Conservation (phyloP, 1,140 invertebrate genomes). For the Philopotamus ludificatus region DNA sequence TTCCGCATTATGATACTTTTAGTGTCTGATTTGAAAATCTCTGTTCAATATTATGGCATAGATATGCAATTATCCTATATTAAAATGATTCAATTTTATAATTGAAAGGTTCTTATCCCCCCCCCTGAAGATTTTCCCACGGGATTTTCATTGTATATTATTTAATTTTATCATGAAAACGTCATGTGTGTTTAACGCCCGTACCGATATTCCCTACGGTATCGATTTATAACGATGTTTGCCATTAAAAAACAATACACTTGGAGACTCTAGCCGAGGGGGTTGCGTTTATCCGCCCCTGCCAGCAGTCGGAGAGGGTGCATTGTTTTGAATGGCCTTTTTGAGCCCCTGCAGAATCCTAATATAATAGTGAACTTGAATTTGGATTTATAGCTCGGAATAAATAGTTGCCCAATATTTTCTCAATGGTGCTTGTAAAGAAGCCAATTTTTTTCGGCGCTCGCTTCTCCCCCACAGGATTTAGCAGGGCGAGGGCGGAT, state of each 20-base stretch:
- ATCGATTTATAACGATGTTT: conserved; percentile 26
- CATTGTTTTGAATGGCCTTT: conserved; percentile 19
- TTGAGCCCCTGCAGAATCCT: conserved; percentile 22
- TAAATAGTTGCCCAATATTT: conserved; percentile 42
- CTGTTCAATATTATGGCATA: no score
- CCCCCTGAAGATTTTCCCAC: no score
- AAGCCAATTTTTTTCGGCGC: conserved; percentile 30
- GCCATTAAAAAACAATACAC: conserved; percentile 24
- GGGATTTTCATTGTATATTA: no score
- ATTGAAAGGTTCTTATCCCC: no score
- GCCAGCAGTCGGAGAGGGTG: conserved; percentile 13
- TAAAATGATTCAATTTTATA: no score
- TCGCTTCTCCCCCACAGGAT: background rate
- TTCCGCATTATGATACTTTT: no score
- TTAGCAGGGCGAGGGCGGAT: conserved; percentile 7
- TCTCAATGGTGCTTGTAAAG: conserved; percentile 41
- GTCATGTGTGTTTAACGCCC: background rate
- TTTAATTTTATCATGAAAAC: no score
- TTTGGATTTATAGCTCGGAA: conserved; percentile 41
- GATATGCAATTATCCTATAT: no score
- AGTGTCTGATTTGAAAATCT: no score
- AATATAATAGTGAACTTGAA: conserved; percentile 39
- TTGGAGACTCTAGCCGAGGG: background rate
- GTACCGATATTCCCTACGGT: background rate
- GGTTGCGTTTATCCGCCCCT: background rate